Evolutionary conservation across 53 echinoderm and acorn worm genomes (phyloP).

Genomic region (Echinometra lucunter): DNA sequence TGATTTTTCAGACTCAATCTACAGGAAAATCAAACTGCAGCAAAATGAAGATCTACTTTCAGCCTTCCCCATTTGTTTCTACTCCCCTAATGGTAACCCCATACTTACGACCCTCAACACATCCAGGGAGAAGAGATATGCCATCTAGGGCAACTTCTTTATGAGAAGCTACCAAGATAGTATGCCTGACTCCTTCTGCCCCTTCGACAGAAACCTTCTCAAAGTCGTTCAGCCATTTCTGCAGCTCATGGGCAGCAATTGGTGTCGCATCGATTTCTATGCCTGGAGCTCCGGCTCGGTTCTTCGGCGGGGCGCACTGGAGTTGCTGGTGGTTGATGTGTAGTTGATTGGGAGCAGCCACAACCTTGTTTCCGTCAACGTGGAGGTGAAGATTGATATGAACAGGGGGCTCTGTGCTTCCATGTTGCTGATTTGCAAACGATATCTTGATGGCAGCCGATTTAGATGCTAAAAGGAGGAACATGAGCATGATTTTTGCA

Average conservation of each 20-base stretch:
- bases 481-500: background rate
- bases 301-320: constrained; percentile 6
- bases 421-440: constrained; percentile 30
- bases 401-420: constrained; percentile 38
- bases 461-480: background rate
- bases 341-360: background rate
- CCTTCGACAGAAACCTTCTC: constrained; percentile 22
- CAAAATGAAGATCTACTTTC: too few species aligned
- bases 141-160: constrained; percentile 27
- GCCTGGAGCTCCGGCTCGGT: background rate
- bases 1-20: too few species aligned
- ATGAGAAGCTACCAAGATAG: constrained; percentile 35
- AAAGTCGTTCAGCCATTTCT: constrained; percentile 50
- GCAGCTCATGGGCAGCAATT: constrained; percentile 19
- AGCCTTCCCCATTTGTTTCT: too few species aligned
- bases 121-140: constrained; percentile 44
- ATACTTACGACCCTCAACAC: constrained; percentile 52
- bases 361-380: constrained; percentile 52
- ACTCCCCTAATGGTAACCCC: too few species aligned
- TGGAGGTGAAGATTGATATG: constrained; percentile 64
- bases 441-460: constrained; percentile 44
- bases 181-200: constrained; percentile 2
- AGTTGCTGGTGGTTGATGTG: constrained; percentile 14
- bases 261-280: constrained; percentile 42
- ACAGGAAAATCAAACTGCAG: too few species aligned